Base-by-base conservation (phyloP, 2,888 invertebrate species). In the Hedya salicella region DNA sequence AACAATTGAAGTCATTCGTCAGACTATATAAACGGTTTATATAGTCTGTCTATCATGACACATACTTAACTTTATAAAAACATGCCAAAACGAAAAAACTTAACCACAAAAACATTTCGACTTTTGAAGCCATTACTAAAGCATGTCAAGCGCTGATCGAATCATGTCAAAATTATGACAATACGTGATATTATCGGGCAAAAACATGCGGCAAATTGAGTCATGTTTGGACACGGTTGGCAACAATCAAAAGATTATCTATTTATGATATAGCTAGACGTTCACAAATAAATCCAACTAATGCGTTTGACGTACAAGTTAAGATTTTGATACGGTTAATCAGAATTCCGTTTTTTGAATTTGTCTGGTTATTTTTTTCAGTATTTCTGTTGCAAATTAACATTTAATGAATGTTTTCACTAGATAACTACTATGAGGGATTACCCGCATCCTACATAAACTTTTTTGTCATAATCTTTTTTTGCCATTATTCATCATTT, bases 101-200 rank as follows among this genome's bases (percentile, higher is more conserved):
- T 25, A 25, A 19, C 32, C 9, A 36, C 25, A 46, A 57, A 64
- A 57, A 21, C 9, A 39, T 32, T 46, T 17, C n/a, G 50, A 9
- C 1, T 48, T 60, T 25, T 65, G 48, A 68, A 66, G 69, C 71
- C 72, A 67, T 73, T 69, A 66, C 68, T 62, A 68, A 66, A 54
- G 42, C 62, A 67, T 50, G 68, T 68, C 70, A 71, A 68, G 69
- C 60, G 69, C 68, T 65, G 62, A 67, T 73, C 71, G 39, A 46
- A 60, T 53, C 57, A 46, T 57, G 57, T 46, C 57, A 67, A 65
- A 54, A 52, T 44, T 44, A 53, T 71, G 66, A 70, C 68, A 67
- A 68, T 68, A 63, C 25, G 30, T 25, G 53, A 48, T 53, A 59
- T 67, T 61, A 56, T 59, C 59, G 65, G 19, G 61, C 59, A 68